Percentiles rank a stretch among this genome's conserved stretches.
Evolutionary conservation across 2,888 invertebrate genomes (phyloP).

Genomic region (Macrophya alboannulata): DNA sequence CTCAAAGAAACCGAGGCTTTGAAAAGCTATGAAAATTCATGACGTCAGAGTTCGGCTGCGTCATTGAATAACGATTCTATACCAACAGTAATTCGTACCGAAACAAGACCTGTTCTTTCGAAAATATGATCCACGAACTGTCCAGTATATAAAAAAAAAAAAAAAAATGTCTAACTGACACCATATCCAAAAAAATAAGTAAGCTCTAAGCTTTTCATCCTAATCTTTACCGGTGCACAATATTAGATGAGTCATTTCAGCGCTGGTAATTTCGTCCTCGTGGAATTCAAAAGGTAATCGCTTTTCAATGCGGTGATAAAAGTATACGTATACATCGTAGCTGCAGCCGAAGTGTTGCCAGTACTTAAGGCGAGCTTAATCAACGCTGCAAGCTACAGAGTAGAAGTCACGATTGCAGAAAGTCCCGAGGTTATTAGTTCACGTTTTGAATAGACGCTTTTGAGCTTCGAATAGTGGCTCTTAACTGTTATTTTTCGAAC

Average conservation of each 20-base stretch:
- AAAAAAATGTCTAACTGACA: neutral
- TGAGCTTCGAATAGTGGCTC: neutral
- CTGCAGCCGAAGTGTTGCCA: neutral
- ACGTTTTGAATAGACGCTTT: neutral
- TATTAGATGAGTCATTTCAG: neutral
- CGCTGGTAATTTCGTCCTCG: neutral
- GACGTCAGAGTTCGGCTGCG: constrained; percentile 2
- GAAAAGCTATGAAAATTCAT: constrained; percentile 37
- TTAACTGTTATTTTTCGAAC: neutral
- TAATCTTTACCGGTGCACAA: neutral
- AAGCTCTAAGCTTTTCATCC: neutral
- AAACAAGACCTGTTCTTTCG: neutral
- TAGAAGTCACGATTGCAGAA: neutral
- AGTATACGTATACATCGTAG: neutral
- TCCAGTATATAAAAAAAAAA: neutral
- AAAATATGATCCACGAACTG: neutral
- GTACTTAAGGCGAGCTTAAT: neutral
- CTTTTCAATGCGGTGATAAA: neutral
- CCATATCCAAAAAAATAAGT: neutral
- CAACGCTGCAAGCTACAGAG: neutral
- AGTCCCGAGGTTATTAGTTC: constrained; percentile 7
- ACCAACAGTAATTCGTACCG: too few relatives aligned
- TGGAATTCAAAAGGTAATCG: constrained; percentile 2
- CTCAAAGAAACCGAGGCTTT: constrained; percentile 23
- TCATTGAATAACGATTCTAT: constrained; percentile 5